Evolutionary conservation across 2,113 vertebrate genomes (phyloP).

Genomic region (Drymodes brunneopygia): DNA sequence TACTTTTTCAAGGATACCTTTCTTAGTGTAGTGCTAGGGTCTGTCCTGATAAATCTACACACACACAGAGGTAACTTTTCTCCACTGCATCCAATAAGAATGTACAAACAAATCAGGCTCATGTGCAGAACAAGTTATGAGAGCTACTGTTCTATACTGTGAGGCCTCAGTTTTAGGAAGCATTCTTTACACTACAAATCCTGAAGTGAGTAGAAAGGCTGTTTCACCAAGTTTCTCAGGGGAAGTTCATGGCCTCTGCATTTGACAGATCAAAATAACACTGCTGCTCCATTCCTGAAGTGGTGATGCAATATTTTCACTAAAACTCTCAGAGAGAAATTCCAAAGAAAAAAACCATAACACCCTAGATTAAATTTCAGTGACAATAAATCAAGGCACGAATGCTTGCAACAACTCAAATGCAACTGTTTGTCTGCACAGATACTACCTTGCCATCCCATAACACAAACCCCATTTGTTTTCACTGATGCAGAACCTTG

Average conservation of each 20-base stretch:
- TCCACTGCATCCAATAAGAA: not conserved
- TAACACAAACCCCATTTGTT: not conserved
- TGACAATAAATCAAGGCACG: slow-evolving; percentile 16
- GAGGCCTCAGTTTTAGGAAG: not conserved
- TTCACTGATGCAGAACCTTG: not conserved
- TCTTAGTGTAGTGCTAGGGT: not conserved
- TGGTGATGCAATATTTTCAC: slow-evolving; percentile 43
- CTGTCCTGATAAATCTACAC: not conserved
- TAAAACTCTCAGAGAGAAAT: not conserved
- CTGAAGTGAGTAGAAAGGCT: not conserved
- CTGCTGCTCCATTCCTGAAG: slow-evolving; percentile 30
- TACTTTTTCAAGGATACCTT: not conserved
- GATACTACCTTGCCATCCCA: not conserved
- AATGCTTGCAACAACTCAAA: not conserved
- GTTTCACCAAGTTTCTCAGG: slow-evolving; percentile 5
- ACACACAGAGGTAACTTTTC: not conserved
- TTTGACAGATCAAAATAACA: slow-evolving; percentile 35
- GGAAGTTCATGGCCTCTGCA: slow-evolving; percentile 4
- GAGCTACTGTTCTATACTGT: not conserved
- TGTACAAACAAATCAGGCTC: not conserved
- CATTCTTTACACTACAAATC: not conserved
- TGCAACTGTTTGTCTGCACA: not conserved
- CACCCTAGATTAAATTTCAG: slow-evolving; percentile 24
- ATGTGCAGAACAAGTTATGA: not conserved
- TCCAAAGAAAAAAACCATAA: not conserved